phyloP scores from a whole-genome alignment of 1,140 invertebrate species.

The Amphibalanus amphitrite region DNA sequence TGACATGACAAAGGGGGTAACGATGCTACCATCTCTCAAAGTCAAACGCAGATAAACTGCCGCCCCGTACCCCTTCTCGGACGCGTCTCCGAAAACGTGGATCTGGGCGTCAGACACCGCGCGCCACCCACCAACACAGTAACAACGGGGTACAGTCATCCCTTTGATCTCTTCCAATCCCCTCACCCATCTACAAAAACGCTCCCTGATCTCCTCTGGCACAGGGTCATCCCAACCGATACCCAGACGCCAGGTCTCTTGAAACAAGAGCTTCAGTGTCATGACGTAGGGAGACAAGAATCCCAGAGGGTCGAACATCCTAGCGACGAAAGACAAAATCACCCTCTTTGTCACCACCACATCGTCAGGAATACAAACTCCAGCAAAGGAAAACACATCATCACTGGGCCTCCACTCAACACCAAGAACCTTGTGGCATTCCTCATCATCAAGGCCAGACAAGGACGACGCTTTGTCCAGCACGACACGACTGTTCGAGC shows the following conservation, averaged over 20 bases:
- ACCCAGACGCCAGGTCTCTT: background rate
- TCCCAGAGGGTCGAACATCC: too few species aligned
- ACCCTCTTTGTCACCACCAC: too few species aligned
- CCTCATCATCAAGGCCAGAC: background rate
- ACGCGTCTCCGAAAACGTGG: background rate
- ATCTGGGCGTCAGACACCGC: background rate
- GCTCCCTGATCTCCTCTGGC: background rate
- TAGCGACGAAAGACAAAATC: too few species aligned
- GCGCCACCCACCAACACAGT: background rate
- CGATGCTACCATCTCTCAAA: background rate
- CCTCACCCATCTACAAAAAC: background rate
- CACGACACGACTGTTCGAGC: background rate
- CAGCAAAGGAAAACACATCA: background rate
- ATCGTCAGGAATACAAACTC: too few species aligned
- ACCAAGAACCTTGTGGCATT: background rate
- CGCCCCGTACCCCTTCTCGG: background rate
- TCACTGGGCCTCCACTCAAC: background rate
- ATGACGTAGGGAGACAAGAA: too few species aligned
- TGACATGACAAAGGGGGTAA: background rate
- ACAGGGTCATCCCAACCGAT: background rate
- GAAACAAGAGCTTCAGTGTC: too few species aligned
- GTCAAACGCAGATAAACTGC: background rate
- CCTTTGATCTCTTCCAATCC: background rate
- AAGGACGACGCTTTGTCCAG: background rate
- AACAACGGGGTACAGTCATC: background rate